Base-by-base conservation (phyloP, 2,888 invertebrate genomes). In the Leptopilina syphax region DNA sequence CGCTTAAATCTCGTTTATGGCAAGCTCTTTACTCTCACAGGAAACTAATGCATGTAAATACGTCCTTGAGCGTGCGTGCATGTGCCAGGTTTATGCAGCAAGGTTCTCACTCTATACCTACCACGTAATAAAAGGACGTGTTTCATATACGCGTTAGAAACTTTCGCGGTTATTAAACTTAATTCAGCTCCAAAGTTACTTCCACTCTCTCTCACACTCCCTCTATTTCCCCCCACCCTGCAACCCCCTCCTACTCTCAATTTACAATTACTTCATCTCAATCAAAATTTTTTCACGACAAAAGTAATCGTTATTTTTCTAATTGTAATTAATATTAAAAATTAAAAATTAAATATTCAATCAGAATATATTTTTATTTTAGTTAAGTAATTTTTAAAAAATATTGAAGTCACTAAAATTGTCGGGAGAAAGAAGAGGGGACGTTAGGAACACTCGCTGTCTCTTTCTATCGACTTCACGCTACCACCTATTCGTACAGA, bases 1-100 rank as follows among this genome's bases (percentile, higher is more conserved):
- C 86, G 83, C 83, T 86, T 81, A 83, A 87, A 85, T 84, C 84
- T 84, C 86, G 86, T 86, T 87, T 86, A 84, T 80, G 81, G 82
- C 78, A 78, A 79, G 77, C 80, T 80, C 85, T 81, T 84, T 85
- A 83, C 82, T 82, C 83, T 80, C 82, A 78, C 82, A 77, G 80
- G 77, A 79, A 83, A 77, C 82, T 81, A 85, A 84, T 84, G 84
- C 85, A 84, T 84, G 86, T 84, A 86, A 87, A 87, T 86, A 83
- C 80, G 77, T 70, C 77, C 76, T 77, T 80, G 76, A 79, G 77
- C 77, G 47, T 77, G 79, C 77, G 83, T 82, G 77, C 77, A 80
- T 77, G 67, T 79, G 80, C 73, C 73, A 77, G 79, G 78, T 83
- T 83, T 81, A 83, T 80, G 81, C 79, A 79, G 63, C 79, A 79